A percentile compares a stretch with the other conserved stretches of the same genome.
Conservation (phyloP, 2,888 invertebrate genomes). For the Busseola fusca region DNA sequence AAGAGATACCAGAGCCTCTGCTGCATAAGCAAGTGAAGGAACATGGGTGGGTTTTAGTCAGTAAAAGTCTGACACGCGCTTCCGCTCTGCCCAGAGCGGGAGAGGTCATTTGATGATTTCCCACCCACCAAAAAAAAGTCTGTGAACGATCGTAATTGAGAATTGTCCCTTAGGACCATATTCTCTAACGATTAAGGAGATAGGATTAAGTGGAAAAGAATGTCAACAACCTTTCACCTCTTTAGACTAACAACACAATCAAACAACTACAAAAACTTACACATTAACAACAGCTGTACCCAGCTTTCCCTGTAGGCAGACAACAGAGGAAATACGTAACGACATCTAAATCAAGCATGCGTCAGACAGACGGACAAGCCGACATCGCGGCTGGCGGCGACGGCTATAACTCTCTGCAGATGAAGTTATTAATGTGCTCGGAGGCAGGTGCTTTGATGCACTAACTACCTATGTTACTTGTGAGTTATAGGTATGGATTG, state of each 20-base stretch:
- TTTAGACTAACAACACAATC: background rate
- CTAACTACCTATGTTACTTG: constrained; percentile 49
- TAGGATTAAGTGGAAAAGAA: no score
- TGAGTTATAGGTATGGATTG: constrained; percentile 19
- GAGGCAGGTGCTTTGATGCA: constrained; percentile 57
- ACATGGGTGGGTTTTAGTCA: no score
- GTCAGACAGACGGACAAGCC: constrained; percentile 73
- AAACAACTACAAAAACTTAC: background rate
- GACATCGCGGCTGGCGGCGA: constrained; percentile 68
- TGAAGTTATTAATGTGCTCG: constrained; percentile 79
- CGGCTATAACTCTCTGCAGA: constrained; percentile 74
- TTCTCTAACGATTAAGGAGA: no score
- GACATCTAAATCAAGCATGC: constrained; percentile 80
- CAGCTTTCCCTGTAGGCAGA: constrained; percentile 33
- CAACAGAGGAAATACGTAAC: constrained; percentile 69
- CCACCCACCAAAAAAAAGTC: no score
- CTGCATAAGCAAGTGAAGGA: no score
- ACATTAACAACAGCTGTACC: constrained; percentile 4
- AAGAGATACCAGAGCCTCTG: no score
- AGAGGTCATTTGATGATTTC: no score
- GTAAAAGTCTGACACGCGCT: no score
- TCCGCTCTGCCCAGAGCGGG: no score
- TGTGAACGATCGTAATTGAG: no score
- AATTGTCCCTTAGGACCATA: no score
- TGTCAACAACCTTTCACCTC: background rate